Base-by-base conservation (phyloP, 2,797 vertebrate genomes). In the Micropoecilia bifurca region DNA sequence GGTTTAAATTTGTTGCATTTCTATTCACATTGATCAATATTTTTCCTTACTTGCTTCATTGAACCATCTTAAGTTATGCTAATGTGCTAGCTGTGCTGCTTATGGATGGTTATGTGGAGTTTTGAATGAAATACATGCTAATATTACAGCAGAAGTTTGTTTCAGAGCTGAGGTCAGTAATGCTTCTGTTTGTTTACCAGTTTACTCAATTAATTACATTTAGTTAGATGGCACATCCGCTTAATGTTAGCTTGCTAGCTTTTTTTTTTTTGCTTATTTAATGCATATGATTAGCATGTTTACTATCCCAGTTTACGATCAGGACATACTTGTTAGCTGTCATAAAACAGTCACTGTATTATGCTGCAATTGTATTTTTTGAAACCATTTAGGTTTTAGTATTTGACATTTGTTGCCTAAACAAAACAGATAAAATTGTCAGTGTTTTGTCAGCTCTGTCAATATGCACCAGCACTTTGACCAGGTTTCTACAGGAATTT, bases 381-480 rank as follows among this genome's bases (percentile, higher is more conserved):
- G 2, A 3, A 47, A 25, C 20, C 22, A 74, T 46, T 41, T 16
- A 30, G 55, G 55, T 61, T 33, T 14, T 18, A 41, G 3, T 71
- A 72, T 68, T 55, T 47, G 39, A 80, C 71, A 71, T 79, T 13
- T 75, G 33, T 79, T 83, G 85, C 88, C 83, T 84, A 90, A 90
- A 86, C 79, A 74, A n/a, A 74, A 28, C 16, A 45, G 10, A n/a
- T 69, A 10, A 36, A 4, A 28, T 39, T 71, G 61, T 88, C 79
- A 80, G 78, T 81, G 71, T 88, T 84, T 73, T 72, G 73, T 82
- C 80, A 39, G 36, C 43, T 74, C 72, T 45, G 50, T 94, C 85
- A 71, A 90, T 83, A 93, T 90, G 95, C 95, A 96, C 94, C 66
- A 90, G 93, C 95, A 95, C 95, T 96, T 96, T 93, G 83, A 89